phyloP scores from a whole-genome alignment of 2,113 vertebrate genomes.

The Cyphotilapia sp. region DNA sequence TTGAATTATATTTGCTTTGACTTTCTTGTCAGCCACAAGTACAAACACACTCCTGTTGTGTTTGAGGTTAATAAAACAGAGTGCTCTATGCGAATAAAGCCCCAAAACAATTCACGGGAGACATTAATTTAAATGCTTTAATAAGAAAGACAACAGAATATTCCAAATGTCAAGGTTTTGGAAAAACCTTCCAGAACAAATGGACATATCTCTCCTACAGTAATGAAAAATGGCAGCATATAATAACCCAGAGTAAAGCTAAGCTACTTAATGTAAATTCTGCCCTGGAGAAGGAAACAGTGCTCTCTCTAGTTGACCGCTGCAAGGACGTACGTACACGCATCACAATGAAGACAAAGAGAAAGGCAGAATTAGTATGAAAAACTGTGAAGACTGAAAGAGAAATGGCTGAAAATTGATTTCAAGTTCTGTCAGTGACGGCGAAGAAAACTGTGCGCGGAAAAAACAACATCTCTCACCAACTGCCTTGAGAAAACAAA shows the following conservation, averaged over 20 bases:
- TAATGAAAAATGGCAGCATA: constrained; percentile 38
- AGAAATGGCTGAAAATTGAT: constrained; percentile 69
- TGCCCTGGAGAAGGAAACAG: constrained; percentile 31
- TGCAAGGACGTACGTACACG: constrained; percentile 6
- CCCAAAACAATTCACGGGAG: constrained; percentile 6
- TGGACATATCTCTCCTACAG: constrained; percentile 24
- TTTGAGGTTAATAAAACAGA: constrained; percentile 23
- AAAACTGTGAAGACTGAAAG: constrained; percentile 19
- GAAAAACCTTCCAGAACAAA: constrained; percentile 20
- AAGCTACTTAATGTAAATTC: constrained; percentile 67
- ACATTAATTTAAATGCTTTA: constrained; percentile 19
- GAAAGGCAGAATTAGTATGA: constrained; percentile 14
- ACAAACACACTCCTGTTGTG: constrained; percentile 9
- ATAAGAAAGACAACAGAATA: constrained; percentile 7
- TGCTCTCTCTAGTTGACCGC: constrained; percentile 39
- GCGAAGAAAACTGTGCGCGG: constrained; percentile 25
- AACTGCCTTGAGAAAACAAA: constrained; percentile 69
- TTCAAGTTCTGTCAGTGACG: constrained; percentile 62
- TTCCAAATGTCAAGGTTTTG: constrained; percentile 16
- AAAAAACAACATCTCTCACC: constrained; percentile 39
- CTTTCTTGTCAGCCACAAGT: constrained; percentile 27
- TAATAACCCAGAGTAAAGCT: constrained; percentile 47
- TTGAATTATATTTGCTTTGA: constrained; percentile 25
- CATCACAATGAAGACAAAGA: constrained; percentile 34
- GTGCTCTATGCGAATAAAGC: constrained; percentile 1